phyloP scores from a whole-genome alignment of 2,888 invertebrate genomes.

The Cephus spinipes region DNA sequence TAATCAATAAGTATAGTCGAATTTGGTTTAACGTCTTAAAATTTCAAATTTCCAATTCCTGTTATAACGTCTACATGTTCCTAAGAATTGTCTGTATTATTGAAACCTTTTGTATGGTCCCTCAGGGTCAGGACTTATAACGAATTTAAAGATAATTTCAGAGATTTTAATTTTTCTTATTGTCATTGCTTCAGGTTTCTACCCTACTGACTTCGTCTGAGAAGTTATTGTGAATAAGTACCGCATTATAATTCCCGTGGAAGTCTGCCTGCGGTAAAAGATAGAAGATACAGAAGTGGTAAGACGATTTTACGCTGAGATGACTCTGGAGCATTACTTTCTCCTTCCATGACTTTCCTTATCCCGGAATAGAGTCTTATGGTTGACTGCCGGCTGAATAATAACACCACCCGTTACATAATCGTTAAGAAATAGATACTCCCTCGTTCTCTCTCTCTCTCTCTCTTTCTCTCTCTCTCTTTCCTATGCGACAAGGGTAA shows the following conservation, averaged over 20 bases:
- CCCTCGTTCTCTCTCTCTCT: no score
- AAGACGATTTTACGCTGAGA: slow-evolving; percentile 51
- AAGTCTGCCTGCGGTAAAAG: slow-evolving; percentile 35
- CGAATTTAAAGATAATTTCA: not conserved
- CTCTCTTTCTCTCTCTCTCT: no score
- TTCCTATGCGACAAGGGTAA: not conserved
- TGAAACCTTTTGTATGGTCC: not conserved
- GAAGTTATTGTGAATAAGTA: not conserved
- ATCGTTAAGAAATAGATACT: not conserved
- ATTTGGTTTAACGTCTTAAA: not conserved
- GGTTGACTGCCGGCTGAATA: slow-evolving; percentile 37
- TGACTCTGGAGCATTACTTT: slow-evolving; percentile 44
- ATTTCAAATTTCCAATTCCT: not conserved
- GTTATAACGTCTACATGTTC: not conserved
- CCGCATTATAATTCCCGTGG: slow-evolving; percentile 11
- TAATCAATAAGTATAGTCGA: not conserved
- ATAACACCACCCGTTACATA: not conserved
- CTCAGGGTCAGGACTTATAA: not conserved
- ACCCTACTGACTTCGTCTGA: not conserved
- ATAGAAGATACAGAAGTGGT: slow-evolving; percentile 37
- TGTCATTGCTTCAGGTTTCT: not conserved
- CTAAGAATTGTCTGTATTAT: not conserved
- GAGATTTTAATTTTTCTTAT: not conserved
- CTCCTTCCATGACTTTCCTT: slow-evolving; percentile 15
- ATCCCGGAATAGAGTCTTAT: slow-evolving; percentile 42